Evolutionary conservation across 2,797 vertebrate genomes (phyloP), one percentile per base, ranked within the genome.

Genomic region (Arremon aurantiirostris): DNA sequence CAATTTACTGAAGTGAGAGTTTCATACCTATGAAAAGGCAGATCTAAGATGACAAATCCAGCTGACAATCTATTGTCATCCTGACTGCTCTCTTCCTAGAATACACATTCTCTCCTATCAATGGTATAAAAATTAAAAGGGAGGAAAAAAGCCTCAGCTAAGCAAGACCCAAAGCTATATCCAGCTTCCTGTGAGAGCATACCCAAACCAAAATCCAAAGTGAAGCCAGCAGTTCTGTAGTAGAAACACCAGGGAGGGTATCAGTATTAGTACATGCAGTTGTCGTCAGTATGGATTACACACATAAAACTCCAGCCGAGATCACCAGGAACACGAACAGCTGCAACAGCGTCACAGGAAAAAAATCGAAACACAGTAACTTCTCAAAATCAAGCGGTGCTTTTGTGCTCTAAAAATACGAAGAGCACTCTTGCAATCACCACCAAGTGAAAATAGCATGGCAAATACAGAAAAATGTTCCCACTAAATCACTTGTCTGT

Each of bases 131-230:
- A 81, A 60, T 32, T 32, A 75, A 56, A 3, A 53, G 12, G 8
- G 26, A 60, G 2, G 21, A 49, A 78, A 73, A 82, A 52, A 24
- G 8, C 9, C 42, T 56, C 59, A 72, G 28, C 39, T 24, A 80
- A 61, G 35, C 7, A 59, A 18, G 28, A 65, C 30, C 2, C 18
- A 53, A 89, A 81, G 22, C 27, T 34, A 55, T 21, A 70, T 17
- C 12, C 37, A 89, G 21, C 28, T 46, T 61, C 11, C 27, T 8
- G 5, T 41, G 5, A 53, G 34, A 73, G 46, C 28, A 37, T 12
- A 44, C 3, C 9, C 15, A n/a, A 17, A 68, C 0, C 20, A 57
- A 83, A 94, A 77, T 5, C 6, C 37, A 30, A 0, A 1, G 8
- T 19, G 55, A 86, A 71, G 35, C 46, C 53, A 83, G 23, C 8